Evolutionary conservation across 2,797 vertebrate species (phyloP).

Genomic region (Poecilia wingei): DNA sequence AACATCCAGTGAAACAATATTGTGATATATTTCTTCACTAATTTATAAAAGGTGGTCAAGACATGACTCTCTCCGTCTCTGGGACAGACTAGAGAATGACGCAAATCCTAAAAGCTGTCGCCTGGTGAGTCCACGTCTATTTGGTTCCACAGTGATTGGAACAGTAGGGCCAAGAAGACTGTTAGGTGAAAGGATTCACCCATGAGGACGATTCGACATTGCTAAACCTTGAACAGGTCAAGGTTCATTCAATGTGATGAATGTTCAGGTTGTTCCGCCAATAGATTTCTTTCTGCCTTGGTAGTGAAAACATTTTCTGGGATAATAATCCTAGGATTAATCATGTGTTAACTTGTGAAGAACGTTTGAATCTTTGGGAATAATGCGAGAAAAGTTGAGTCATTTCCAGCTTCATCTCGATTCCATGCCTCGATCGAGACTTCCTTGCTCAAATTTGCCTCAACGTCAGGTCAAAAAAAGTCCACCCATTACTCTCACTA

Average conservation of each 20-base stretch:
- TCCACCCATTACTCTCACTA: not conserved
- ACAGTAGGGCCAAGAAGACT: not conserved
- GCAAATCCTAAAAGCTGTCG: not conserved
- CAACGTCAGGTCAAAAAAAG: not conserved
- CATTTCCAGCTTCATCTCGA: not conserved
- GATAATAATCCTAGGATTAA: conserved; percentile 1
- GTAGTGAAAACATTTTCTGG: not conserved
- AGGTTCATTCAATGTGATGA: not conserved
- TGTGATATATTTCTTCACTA: not conserved
- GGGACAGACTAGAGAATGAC: not conserved
- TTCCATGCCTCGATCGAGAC: not conserved
- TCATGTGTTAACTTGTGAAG: not conserved
- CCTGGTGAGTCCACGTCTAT: not conserved
- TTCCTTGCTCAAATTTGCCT: not conserved
- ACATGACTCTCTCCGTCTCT: not conserved
- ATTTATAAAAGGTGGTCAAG: not conserved
- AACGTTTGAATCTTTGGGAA: not conserved
- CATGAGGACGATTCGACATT: not conserved
- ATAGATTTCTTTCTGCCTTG: not conserved
- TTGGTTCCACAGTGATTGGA: not conserved
- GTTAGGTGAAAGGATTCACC: not conserved
- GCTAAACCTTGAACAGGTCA: too few species aligned
- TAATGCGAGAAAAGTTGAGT: not conserved
- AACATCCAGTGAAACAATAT: not conserved
- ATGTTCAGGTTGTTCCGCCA: not conserved